Conservation (phyloP, 2,113 vertebrate genomes). For the Ursus arctos region DNA sequence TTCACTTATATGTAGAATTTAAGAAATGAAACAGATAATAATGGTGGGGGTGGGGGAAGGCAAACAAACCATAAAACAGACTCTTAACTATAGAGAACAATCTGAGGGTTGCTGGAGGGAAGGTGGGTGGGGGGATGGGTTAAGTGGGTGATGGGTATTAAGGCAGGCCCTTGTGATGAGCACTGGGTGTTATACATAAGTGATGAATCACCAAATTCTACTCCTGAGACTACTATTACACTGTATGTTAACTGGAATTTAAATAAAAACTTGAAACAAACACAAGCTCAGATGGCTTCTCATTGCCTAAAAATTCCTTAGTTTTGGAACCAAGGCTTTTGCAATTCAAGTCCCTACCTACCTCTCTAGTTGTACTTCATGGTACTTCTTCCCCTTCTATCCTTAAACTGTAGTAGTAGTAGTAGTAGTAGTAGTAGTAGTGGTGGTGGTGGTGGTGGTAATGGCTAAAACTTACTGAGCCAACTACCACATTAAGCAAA, state of each 20-base stretch:
- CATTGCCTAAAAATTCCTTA: not conserved
- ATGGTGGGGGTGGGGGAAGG: not conserved
- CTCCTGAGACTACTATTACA: not conserved
- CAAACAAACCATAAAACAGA: not conserved
- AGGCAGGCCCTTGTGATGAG: not conserved
- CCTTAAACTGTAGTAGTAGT: not conserved
- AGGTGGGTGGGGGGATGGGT: not conserved
- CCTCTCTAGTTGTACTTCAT: not conserved
- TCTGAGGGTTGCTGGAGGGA: not conserved
- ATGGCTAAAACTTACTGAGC: not conserved
- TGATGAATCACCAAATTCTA: not conserved
- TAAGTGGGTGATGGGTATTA: not conserved
- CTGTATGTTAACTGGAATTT: not conserved
- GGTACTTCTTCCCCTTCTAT: not conserved
- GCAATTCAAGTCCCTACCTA: not conserved
- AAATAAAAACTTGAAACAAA: not conserved
- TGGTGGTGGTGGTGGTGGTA: not conserved
- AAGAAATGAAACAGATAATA: not conserved
- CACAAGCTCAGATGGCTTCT: not conserved
- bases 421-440: too few relatives aligned
- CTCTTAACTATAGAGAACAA: not conserved
- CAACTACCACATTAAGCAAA: not conserved
- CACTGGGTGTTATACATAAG: not conserved
- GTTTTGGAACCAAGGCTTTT: slow-evolving; percentile 19
- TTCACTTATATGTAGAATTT: not conserved